phyloP scores from a whole-genome alignment of 2,113 vertebrate species.

The Mesembrinibis cayennensis region DNA sequence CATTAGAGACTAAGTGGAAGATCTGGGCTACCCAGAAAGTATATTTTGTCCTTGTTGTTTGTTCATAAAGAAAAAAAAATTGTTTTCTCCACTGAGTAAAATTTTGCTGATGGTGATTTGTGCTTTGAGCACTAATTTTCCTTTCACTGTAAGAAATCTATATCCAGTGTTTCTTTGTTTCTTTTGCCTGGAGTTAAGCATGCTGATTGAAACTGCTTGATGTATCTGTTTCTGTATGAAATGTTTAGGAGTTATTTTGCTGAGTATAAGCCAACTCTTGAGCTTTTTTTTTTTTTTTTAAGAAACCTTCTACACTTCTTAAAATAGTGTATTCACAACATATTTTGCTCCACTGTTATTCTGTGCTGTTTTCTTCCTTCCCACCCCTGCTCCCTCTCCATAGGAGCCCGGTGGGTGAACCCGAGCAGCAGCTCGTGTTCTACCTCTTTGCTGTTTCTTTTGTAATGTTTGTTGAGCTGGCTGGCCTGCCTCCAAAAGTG shows the following conservation, averaged over 20 bases:
- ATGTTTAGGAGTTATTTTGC: not conserved
- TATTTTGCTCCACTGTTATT: constrained; percentile 34
- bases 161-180: not conserved
- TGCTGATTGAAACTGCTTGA: not conserved
- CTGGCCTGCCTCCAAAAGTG: constrained; percentile 36
- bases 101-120: not conserved
- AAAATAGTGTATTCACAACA: not conserved
- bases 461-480: constrained; percentile 38
- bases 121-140: not conserved
- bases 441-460: constrained; percentile 18
- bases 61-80: not conserved
- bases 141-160: not conserved
- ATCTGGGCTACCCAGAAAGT: not conserved
- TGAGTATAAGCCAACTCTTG: not conserved
- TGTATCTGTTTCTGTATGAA: not conserved
- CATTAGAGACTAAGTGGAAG: not conserved
- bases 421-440: not conserved
- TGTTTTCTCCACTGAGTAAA: not conserved
- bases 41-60: not conserved
- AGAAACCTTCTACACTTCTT: not conserved
- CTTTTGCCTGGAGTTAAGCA: not conserved
- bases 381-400: not conserved
- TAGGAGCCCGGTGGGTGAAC: constrained; percentile 4
- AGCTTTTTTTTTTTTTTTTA: not conserved
- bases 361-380: constrained; percentile 2